phyloP scores from a whole-genome alignment of 1,140 invertebrate species.

The Pogonomyrmex barbatus region DNA sequence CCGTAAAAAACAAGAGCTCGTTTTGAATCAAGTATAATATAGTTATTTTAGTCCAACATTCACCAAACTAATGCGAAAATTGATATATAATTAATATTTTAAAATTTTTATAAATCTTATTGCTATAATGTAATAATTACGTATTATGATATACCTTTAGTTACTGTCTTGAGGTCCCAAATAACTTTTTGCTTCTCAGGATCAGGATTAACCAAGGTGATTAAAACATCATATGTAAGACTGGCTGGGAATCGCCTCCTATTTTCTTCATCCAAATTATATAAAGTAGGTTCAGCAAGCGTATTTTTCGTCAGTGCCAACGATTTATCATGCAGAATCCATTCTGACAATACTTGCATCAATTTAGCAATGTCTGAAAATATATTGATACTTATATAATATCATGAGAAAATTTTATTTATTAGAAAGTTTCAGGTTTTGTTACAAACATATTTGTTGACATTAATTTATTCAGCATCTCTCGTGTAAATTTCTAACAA shows the following conservation, averaged over 20 bases:
- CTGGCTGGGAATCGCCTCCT: constrained; percentile 85
- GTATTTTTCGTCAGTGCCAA: constrained; percentile 82
- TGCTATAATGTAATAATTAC: not conserved
- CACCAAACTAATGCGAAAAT: too few species aligned
- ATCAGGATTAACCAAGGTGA: constrained; percentile 92
- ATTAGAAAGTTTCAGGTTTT: too few species aligned
- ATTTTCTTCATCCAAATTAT: constrained; percentile 83
- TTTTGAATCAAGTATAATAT: too few species aligned
- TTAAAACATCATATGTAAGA: constrained; percentile 91
- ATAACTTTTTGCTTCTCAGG: constrained; percentile 89
- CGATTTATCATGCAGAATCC: constrained; percentile 84
- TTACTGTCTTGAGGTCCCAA: constrained; percentile 89
- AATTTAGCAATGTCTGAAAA: constrained; percentile 78
- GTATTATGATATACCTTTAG: constrained; percentile 85
- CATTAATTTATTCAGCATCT: too few species aligned
- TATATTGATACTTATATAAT: not conserved
- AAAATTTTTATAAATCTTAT: too few species aligned
- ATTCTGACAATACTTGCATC: constrained; percentile 79
- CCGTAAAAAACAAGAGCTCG: too few species aligned
- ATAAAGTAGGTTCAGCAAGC: constrained; percentile 82
- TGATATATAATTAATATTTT: not conserved
- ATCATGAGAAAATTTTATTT: not conserved
- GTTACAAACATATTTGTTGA: too few species aligned
- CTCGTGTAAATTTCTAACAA: too few species aligned
- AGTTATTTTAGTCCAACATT: too few species aligned